Conservation (phyloP, 2,113 vertebrate genomes). For the Aleadryas rufinucha region DNA sequence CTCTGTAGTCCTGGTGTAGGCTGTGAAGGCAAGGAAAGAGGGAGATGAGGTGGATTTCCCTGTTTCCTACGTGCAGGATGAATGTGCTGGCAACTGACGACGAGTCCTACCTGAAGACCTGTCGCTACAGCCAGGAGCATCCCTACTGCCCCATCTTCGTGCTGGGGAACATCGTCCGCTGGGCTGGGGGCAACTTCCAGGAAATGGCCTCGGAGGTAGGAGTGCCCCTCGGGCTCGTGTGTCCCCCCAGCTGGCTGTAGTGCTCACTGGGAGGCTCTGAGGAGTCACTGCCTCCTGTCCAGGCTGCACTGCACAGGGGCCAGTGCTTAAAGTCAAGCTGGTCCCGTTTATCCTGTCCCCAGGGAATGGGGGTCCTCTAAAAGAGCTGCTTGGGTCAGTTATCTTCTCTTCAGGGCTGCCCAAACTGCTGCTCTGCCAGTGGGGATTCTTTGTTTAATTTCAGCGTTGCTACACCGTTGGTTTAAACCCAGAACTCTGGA, state of each 20-base stretch:
- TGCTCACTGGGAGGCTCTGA: rapidly evolving
- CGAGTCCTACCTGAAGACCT: constrained; percentile 82
- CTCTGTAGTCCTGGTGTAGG: not conserved
- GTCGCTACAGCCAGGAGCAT: constrained; percentile 75
- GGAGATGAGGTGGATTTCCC: not conserved
- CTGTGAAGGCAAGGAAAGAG: not conserved
- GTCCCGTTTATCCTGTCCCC: not conserved
- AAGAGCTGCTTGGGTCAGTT: not conserved
- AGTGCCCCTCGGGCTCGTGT: rapidly evolving
- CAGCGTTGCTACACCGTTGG: rapidly evolving
- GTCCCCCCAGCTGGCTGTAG: not conserved
- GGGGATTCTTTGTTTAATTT: not conserved
- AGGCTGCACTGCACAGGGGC: not conserved
- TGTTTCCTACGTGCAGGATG: constrained; percentile 65
- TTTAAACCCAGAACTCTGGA: not conserved
- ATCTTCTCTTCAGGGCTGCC: not conserved
- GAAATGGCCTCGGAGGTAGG: constrained; percentile 86
- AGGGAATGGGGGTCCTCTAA: not conserved
- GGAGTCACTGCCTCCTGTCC: not conserved
- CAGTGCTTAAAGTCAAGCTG: not conserved
- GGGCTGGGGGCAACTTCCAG: constrained; percentile 82
- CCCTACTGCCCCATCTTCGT: constrained; percentile 93
- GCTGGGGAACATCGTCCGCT: constrained; percentile 78
- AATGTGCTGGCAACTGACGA: constrained; percentile 81
- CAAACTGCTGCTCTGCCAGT: not conserved